Conservation (phyloP, 2,113 vertebrate genomes). For the Phaethornis superciliosus region DNA sequence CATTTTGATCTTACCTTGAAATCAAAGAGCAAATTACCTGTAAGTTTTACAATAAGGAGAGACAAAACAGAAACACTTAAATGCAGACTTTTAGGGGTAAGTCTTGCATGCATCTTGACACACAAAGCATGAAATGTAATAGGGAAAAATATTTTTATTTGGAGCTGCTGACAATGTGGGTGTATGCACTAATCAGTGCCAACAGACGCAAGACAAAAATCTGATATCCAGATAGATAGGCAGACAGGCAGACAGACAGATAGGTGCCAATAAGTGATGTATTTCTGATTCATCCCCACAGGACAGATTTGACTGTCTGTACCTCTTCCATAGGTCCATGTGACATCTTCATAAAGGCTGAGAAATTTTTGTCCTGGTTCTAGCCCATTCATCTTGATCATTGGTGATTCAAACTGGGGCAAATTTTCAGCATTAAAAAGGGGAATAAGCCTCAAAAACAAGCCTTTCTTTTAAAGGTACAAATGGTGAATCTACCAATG, state of each 20-base stretch:
- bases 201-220: not conserved
- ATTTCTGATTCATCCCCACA: not conserved
- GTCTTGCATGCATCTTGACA: not conserved
- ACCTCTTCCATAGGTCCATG: not conserved
- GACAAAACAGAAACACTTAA: not conserved
- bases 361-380: not conserved
- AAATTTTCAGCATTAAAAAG: not conserved
- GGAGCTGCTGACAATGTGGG: not conserved
- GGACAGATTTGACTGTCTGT: not conserved
- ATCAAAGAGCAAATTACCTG: not conserved
- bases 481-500: not conserved
- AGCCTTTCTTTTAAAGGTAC: not conserved
- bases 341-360: not conserved
- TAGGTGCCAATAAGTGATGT: not conserved
- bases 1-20: not conserved
- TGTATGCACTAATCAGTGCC: not conserved
- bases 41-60: not conserved
- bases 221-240: not conserved
- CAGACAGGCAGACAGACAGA: not conserved
- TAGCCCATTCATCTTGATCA: not conserved
- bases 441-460: not conserved
- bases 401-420: not conserved
- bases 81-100: not conserved
- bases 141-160: conserved; percentile 27
- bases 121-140: not conserved